Base-by-base conservation (phyloP, 2,888 invertebrate species). In the Branchellion lobata region DNA sequence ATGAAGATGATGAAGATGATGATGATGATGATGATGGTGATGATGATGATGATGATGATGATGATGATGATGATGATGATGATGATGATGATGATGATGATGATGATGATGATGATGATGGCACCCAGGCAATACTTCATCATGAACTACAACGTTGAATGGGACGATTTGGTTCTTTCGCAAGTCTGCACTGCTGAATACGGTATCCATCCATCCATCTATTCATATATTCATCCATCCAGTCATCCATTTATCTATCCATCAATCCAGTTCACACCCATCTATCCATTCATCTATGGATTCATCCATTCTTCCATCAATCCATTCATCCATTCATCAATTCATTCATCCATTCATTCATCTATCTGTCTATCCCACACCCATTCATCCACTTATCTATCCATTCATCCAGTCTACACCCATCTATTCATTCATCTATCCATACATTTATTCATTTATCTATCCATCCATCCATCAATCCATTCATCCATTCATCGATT, bases 1-100 rank as follows among this genome's bases (percentile, higher is more conserved):
- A 24, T 27, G 21, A 27, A 11, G 65, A 27, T 27, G 65, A 27
- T 27, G 65, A 27, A 11, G 65, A 27, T 27, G 21, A 27, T 27
- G 65, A 27, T 27, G 65, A 27, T 27, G 65, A 27, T 27, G 65
- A 27, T 27, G 21, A 27, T 27, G 65, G 8, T 68, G 69, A 69
- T 0, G 14, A 69, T 69, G 29, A 27, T 27, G 2, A 69, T 29
- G 29, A 69, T 29, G 27, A 27, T 0, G 14, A 29, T 29, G 27
- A 69, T 69, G 29, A 27, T 0, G 21, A 69, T 29, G 29, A 69
- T 69, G 69, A 69, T 69, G 29, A 69, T 21, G 1, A 69, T 69
- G 69, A 69, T 69, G 69, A 69, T 27, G 11, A 69, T 69, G 69
- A 68, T 18, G 3, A 68, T 68, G 27, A 68, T 18, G 27, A 68